phyloP scores from a whole-genome alignment of 2,888 invertebrate genomes.

The Margaritifera margaritifera region DNA sequence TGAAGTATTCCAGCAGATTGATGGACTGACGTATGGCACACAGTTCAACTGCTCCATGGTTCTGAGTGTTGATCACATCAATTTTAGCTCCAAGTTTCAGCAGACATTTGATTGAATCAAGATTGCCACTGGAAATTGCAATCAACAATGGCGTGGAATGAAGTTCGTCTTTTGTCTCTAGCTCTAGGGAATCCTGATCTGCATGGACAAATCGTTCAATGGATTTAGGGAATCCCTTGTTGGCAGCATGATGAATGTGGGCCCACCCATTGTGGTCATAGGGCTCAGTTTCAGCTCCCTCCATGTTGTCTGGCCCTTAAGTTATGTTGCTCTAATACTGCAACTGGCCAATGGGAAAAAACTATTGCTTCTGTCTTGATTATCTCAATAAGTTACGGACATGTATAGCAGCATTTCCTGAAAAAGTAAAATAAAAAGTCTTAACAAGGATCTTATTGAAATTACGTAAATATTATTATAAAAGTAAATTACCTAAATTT shows the following conservation, averaged over 20 bases:
- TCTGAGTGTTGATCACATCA: constrained; percentile 58
- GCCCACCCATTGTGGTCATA: constrained; percentile 70
- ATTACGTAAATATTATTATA: too few relatives aligned
- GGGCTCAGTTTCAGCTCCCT: too few relatives aligned
- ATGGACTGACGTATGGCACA: constrained; percentile 63
- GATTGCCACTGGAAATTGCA: constrained; percentile 62
- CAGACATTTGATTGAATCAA: constrained; percentile 65
- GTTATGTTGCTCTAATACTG: too few relatives aligned
- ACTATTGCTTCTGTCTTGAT: too few relatives aligned
- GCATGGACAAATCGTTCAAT: constrained; percentile 68
- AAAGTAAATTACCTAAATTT: too few relatives aligned
- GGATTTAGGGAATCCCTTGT: constrained; percentile 68
- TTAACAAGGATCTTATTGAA: too few relatives aligned
- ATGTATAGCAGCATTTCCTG: too few relatives aligned
- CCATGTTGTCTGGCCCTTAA: too few relatives aligned
- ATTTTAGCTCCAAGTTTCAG: constrained; percentile 65
- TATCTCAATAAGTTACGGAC: too few relatives aligned
- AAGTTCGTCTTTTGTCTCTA: constrained; percentile 67
- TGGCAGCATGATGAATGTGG: constrained; percentile 70
- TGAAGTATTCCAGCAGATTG: constrained; percentile 62
- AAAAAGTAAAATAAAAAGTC: too few relatives aligned
- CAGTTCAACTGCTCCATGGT: constrained; percentile 71
- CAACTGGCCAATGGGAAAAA: too few relatives aligned
- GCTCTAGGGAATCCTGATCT: constrained; percentile 64
- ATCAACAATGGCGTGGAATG: constrained; percentile 69